Evolutionary conservation across 2,113 vertebrate genomes (phyloP), one percentile per base, ranked within the genome.

Genomic region (Rhinolophus sinicus): DNA sequence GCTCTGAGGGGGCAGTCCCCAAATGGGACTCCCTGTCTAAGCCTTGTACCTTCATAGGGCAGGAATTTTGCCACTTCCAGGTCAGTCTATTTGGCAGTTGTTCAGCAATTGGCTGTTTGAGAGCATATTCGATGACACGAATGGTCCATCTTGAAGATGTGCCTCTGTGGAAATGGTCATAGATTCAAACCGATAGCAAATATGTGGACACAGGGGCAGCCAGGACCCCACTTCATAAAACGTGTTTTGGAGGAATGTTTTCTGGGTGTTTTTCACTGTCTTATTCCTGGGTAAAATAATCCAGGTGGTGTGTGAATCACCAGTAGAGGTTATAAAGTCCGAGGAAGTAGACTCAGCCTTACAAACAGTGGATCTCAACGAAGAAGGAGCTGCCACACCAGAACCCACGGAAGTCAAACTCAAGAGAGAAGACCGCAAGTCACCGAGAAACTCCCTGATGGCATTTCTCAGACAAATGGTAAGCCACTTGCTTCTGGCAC

Each of bases 391-490:
- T 4, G 94, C 60, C 80, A 47, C 38, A 5, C 72, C 96, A 0
- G 97, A 97, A 4, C 40, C 70, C 2, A 0, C 88, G 15, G 98
- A 98, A 64, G 75, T 3, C 9, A 98, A 97, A 38, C 96, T 90
- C 12, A 82, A 80, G 73, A 92, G 26, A 93, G 98, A 98, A 2
- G 98, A 98, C 33, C 96, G 82, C 33, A 98, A 95, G 95, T 95
- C 98, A 0, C 91, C 98, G n/a, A 98, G 98, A 87, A 96, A 97
- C 1, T 98, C 98, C 93, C 94, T 99, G 93, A 95, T 98, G 98
- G 98, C 97, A 26, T 97, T 99, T 76, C 98, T 99, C 54, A 99
- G 97, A 60, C 98, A 99, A 80, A 98, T 98, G 99, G 99, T 99
- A 97, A 99, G 99, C 92, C 28, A 1, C 15, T 13, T 10, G 4